These are phyloP conservation scores for Drosophila helvetica DNA, from an alignment of 2,888 invertebrate species.

Conservation along the genomic window DNA sequence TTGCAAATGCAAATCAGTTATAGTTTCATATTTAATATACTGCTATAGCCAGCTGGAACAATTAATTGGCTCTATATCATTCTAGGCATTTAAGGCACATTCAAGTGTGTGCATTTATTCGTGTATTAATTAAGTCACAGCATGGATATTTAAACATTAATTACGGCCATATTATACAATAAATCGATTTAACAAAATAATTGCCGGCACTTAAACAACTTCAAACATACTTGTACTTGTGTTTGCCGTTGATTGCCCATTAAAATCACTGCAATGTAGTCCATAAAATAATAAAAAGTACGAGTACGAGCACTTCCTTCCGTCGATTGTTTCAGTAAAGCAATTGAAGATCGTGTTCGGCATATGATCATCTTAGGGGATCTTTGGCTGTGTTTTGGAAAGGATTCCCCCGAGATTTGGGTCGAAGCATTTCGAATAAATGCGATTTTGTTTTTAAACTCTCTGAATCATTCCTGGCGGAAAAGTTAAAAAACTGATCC, in stretches of 20 bases:
- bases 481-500: conserved; percentile 19
- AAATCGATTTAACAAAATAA: conserved; percentile 29
- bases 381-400: conserved; percentile 3
- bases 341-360: conserved; percentile 1
- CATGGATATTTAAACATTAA: not conserved
- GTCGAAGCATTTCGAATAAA: not conserved
- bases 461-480: not conserved
- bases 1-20: not conserved
- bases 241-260: conserved; percentile 40
- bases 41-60: not conserved
- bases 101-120: not conserved
- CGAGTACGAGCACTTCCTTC: conserved; percentile 25
- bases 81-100: not conserved
- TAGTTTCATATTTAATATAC: not conserved
- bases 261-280: conserved; percentile 24
- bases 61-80: not conserved
- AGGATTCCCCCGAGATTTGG: conserved; percentile 30
- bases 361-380: conserved; percentile 19
- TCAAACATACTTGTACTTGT: conserved; percentile 28
- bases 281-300: conserved; percentile 27
- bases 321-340: conserved; percentile 25
- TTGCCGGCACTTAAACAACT: conserved; percentile 21
- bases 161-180: not conserved
- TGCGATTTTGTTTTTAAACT: conserved; percentile 9
- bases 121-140: not conserved